Percentiles rank a stretch among this genome's conserved stretches.
These are phyloP conservation scores for Ctenopoma multispine DNA, from an alignment of 2,797 vertebrate species.

Conservation along the genomic window DNA sequence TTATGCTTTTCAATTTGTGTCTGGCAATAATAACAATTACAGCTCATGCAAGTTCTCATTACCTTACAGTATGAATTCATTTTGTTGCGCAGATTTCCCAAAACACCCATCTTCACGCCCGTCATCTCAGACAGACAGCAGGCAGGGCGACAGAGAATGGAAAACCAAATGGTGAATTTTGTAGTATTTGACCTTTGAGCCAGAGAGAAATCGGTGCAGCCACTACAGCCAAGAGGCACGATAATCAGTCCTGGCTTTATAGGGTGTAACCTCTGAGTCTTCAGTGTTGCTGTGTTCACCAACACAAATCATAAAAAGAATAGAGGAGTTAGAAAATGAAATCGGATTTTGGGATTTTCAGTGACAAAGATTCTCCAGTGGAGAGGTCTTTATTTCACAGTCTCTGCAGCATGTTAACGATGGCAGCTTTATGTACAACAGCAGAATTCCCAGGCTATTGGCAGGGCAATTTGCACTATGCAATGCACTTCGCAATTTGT, in stretches of 20 bases:
- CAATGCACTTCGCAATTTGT: too few species aligned
- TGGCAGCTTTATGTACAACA: constrained; percentile 12
- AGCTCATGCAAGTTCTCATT: constrained; percentile 86
- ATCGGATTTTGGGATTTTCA: constrained; percentile 1
- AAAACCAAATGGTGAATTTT: constrained; percentile 49
- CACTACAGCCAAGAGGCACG: background rate
- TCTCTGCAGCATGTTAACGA: constrained; percentile 21
- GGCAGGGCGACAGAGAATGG: constrained; percentile 29
- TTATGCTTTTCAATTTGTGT: constrained; percentile 88
- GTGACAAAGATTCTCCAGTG: constrained; percentile 16
- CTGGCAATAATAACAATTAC: constrained; percentile 88
- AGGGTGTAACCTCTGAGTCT: background rate
- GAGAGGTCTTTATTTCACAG: constrained; percentile 30
- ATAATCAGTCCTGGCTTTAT: background rate
- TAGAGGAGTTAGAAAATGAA: constrained; percentile 12
- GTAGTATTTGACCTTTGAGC: constrained; percentile 33
- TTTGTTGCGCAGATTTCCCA: constrained; percentile 70
- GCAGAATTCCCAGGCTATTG: constrained; percentile 14
- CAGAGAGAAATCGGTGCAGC: constrained; percentile 2
- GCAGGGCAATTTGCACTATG: constrained; percentile 18
- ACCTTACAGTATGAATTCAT: constrained; percentile 76
- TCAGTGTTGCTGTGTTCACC: background rate
- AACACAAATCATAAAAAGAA: background rate
- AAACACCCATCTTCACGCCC: constrained; percentile 60
- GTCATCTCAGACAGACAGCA: constrained; percentile 46